Conservation (phyloP, 2,113 vertebrate genomes). For the Macrotis lagotis region DNA sequence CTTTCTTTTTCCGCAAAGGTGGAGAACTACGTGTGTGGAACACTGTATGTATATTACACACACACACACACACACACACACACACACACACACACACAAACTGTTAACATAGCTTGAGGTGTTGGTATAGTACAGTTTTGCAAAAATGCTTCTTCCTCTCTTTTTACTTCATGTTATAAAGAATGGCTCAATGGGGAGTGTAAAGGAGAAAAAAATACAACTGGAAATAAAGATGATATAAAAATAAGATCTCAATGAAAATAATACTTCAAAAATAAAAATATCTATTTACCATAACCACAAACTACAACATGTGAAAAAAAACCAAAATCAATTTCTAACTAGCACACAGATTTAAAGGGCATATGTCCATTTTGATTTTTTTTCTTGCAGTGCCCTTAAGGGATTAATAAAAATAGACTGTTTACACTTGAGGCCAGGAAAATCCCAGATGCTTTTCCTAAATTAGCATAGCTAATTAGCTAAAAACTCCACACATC, state of each 20-base stretch:
- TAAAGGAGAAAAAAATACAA: neutral
- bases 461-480: neutral
- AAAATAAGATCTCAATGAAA: neutral
- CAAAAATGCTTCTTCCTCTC: neutral
- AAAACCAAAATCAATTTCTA: neutral
- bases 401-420: neutral
- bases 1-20: neutral
- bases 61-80: no score
- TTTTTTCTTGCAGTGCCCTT: neutral
- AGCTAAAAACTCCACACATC: neutral
- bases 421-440: neutral
- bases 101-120: neutral
- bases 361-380: neutral
- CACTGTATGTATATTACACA: neutral
- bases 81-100: no score
- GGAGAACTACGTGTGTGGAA: neutral
- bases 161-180: neutral
- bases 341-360: neutral
- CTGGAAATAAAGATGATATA: neutral
- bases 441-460: neutral
- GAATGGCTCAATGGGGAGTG: neutral
- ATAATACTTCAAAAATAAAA: neutral
- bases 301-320: neutral
- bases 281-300: neutral
- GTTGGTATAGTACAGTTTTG: neutral